Conservation (phyloP, 2,113 vertebrate genomes). For the Miniopterus natalensis region DNA sequence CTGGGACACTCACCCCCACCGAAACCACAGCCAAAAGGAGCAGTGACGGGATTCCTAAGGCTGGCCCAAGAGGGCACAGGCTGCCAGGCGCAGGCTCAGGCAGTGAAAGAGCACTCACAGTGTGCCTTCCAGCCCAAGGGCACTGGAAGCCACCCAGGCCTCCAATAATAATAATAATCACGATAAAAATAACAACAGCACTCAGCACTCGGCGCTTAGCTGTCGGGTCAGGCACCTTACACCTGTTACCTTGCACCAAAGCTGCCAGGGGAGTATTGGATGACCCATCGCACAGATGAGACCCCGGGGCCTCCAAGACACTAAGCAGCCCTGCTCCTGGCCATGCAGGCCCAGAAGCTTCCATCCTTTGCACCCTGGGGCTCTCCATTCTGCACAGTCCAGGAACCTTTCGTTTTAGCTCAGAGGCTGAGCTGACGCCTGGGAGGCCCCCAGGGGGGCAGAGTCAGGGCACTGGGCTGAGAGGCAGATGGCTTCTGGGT, state of each 20-base stretch:
- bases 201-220: rapidly evolving
- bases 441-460: not conserved
- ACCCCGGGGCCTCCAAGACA: rapidly evolving
- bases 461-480: not conserved
- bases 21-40: not conserved
- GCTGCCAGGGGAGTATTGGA: not conserved
- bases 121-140: not conserved
- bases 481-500: not conserved
- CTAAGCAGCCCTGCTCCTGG: not conserved
- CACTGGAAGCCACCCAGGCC: not conserved
- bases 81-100: not conserved
- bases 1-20: not conserved
- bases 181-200: not conserved
- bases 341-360: not conserved
- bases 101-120: not conserved
- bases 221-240: rapidly evolving
- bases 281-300: not conserved
- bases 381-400: not conserved
- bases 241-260: not conserved
- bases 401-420: not conserved
- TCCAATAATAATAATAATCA: not conserved
- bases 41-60: rapidly evolving
- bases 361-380: not conserved
- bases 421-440: not conserved
- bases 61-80: rapidly evolving